Evolutionary conservation across 2,113 vertebrate genomes (phyloP), one percentile per base, ranked within the genome.

Genomic region (Colius striatus): DNA sequence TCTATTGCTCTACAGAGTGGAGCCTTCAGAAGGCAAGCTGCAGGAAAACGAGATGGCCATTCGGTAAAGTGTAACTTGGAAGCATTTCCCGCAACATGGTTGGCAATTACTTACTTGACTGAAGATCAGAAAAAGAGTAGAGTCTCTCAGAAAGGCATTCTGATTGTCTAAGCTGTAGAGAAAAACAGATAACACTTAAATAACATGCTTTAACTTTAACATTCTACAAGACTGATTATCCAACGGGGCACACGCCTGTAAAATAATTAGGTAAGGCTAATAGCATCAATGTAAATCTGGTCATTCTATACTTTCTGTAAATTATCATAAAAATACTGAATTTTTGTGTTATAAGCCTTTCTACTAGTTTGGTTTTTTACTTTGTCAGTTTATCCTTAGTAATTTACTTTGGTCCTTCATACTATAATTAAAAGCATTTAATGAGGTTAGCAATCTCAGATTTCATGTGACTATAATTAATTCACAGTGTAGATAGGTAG

Each of bases 81-180:
- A 86, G 12, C 16, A 67, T 57, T 91, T 70, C 55, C 30, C 61
- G 68, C 66, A 90, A 48, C 48, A 75, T 15, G 30, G 32, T 27
- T 93, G 19, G 60, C 12, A 92, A 91, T 80, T 81, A 98, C 99
- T 98, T 98, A 99, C 99, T 98, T 77, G 99, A 99, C 93, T 99
- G 98, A 91, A 99, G 99, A 90, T 99, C 98, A 0, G 97, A 97
- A 94, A 99, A 87, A 61, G 98, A 97, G 94, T 99, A 99, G 38
- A 99, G 98, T 72, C 96, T 98, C 80, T 98, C 98, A 25, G 87
- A 98, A 91, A 95, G 89, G 51, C 97, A 98, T 30, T 95, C 83
- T 55, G 97, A 97, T 66, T 97, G 96, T 83, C 95, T 98, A 87
- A 99, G 97, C 99, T 99, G 92, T 36, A 80, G 60, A 91, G 61